Percentiles rank a stretch among this genome's conserved stretches.
These are phyloP conservation scores for Plutomurus gul DNA, from an alignment of 1,140 invertebrate species.

Conservation along the genomic window DNA sequence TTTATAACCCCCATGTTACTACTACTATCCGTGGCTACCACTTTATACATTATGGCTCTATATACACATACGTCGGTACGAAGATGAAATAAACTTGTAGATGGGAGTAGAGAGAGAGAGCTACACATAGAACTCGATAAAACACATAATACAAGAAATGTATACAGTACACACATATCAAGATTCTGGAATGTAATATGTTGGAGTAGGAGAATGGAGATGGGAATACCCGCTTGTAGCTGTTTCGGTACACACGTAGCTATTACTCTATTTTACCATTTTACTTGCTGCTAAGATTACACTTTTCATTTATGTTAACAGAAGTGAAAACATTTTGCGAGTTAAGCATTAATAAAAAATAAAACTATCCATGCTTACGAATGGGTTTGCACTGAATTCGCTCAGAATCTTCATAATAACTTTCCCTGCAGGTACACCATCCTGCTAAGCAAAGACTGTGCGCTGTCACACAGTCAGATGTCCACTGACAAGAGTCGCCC, in stretches of 20 bases:
- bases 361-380: constrained; percentile 41
- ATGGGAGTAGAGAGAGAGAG: too few species aligned
- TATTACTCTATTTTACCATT: not conserved
- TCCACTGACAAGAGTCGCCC: constrained; percentile 75
- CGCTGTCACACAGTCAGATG: constrained; percentile 72
- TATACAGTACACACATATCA: too few species aligned
- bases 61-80: constrained; percentile 5
- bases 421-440: constrained; percentile 63
- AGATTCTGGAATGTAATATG: too few species aligned
- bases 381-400: constrained; percentile 52
- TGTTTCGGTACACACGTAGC: too few species aligned
- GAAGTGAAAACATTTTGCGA: not conserved
- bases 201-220: too few species aligned
- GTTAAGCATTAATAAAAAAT: not conserved
- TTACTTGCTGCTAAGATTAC: not conserved
- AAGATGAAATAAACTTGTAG: too few species aligned
- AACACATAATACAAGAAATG: too few species aligned
- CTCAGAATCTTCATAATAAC: constrained; percentile 51
- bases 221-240: too few species aligned
- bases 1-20: too few species aligned
- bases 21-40: too few species aligned
- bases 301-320: not conserved
- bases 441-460: constrained; percentile 72
- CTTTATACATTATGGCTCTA: too few species aligned
- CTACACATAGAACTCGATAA: too few species aligned